Percentiles rank a stretch among this genome's conserved stretches.
phyloP scores from a whole-genome alignment of 37 sponge, comb jelly and placozoan species.

The Agelas oroides region DNA sequence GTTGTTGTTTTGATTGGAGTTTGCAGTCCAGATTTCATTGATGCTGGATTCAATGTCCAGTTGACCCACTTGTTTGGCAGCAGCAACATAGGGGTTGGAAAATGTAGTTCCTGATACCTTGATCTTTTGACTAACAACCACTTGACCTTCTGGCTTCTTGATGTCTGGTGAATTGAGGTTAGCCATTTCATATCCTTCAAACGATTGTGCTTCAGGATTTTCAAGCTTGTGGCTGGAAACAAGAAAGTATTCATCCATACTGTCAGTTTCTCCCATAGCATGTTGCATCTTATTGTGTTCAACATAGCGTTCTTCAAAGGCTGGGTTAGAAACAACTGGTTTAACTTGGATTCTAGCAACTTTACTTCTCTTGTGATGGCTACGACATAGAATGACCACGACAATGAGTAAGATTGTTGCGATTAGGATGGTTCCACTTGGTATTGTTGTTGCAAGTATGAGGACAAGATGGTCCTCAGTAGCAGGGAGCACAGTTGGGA shows the following conservation, averaged over 20 bases:
- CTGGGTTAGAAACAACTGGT: neutral
- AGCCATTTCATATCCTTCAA: neutral
- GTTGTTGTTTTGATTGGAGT: no score
- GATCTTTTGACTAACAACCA: neutral
- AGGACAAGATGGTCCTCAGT: constrained; percentile 34
- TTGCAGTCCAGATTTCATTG: no score
- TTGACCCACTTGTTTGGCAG: no score
- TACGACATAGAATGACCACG: neutral
- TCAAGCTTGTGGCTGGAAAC: neutral
- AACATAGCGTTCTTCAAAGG: constrained; percentile 12
- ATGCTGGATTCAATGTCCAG: no score
- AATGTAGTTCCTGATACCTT: neutral
- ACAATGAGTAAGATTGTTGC: constrained; percentile 6
- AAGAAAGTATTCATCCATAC: constrained; percentile 18
- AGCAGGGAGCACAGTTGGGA: neutral
- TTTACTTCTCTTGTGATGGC: neutral
- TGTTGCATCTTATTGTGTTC: neutral
- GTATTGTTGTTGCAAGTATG: constrained; percentile 44
- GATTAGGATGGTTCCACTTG: constrained; percentile 27
- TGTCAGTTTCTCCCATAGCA: neutral
- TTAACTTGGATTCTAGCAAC: neutral
- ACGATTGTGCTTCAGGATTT: neutral
- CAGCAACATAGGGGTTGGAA: neutral
- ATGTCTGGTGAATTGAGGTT: constrained; percentile 7
- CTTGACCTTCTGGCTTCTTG: constrained; percentile 6